Evolutionary conservation across 2,888 invertebrate species (phyloP).

Genomic region (Stegana nigrithorax): DNA sequence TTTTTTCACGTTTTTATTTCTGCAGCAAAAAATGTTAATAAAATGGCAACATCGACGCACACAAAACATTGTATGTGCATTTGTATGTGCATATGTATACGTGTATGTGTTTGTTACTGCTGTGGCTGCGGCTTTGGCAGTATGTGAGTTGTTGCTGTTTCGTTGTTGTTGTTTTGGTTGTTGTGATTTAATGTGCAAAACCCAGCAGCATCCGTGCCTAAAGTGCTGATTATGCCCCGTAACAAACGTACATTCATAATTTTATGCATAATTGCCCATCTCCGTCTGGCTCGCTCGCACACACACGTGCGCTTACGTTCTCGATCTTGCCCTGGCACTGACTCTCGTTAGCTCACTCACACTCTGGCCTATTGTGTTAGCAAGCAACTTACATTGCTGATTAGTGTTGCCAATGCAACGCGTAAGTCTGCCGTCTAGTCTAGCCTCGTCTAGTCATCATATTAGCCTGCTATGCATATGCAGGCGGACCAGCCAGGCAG

Average conservation of each 20-base stretch:
- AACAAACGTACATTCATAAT: constrained; percentile 6
- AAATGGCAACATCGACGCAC: not conserved
- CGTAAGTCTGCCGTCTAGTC: no score
- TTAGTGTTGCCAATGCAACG: not conserved
- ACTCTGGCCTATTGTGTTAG: not conserved
- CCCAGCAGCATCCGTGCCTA: constrained; percentile 3
- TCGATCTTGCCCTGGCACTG: not conserved
- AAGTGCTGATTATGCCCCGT: constrained; percentile 5
- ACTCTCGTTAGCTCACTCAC: not conserved
- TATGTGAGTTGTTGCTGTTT: not conserved
- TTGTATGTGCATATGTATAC: not conserved
- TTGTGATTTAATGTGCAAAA: constrained; percentile 4
- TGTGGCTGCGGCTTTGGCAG: not conserved
- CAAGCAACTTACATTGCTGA: not conserved
- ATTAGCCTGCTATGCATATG: no score
- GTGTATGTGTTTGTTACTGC: not conserved
- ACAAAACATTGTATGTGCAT: not conserved
- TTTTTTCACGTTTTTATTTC: not conserved
- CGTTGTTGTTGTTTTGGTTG: not conserved
- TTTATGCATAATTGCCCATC: not conserved
- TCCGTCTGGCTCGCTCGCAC: not conserved
- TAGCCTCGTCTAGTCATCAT: no score
- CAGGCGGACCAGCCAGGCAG: no score
- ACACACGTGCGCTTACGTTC: not conserved
- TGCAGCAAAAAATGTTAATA: not conserved